Evolutionary conservation across 2,113 vertebrate genomes (phyloP).

Genomic region (Hemicordylus capensis): DNA sequence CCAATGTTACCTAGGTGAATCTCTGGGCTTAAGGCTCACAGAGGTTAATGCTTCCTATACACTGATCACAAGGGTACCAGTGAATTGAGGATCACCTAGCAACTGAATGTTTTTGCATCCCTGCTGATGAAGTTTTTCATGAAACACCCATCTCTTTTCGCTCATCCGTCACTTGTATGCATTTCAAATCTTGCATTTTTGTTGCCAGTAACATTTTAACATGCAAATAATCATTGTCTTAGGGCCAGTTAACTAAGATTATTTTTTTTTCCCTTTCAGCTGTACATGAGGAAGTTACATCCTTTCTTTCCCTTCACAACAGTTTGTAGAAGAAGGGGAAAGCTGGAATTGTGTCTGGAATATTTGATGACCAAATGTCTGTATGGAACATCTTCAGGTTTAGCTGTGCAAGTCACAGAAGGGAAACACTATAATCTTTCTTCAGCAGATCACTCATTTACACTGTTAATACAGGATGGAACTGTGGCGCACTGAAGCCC

Average conservation of each 20-base stretch:
- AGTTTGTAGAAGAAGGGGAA: background rate
- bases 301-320: background rate
- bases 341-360: background rate
- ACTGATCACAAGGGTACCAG: background rate
- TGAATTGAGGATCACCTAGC: background rate
- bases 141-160: background rate
- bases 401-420: background rate
- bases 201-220: background rate
- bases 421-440: background rate
- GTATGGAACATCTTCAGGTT: background rate
- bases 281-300: too few species aligned
- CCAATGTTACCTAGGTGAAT: too few species aligned
- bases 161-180: background rate
- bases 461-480: background rate
- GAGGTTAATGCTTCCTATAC: background rate
- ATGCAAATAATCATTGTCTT: background rate
- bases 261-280: too few species aligned
- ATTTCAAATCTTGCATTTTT: background rate
- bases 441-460: constrained; percentile 1
- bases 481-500: background rate
- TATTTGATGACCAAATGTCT: background rate
- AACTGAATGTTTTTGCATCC: too few species aligned
- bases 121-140: background rate
- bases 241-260: background rate
- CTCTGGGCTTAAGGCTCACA: too few species aligned